Evolutionary conservation across 1,140 invertebrate genomes (phyloP).

Genomic region (Diorhabda elongata): DNA sequence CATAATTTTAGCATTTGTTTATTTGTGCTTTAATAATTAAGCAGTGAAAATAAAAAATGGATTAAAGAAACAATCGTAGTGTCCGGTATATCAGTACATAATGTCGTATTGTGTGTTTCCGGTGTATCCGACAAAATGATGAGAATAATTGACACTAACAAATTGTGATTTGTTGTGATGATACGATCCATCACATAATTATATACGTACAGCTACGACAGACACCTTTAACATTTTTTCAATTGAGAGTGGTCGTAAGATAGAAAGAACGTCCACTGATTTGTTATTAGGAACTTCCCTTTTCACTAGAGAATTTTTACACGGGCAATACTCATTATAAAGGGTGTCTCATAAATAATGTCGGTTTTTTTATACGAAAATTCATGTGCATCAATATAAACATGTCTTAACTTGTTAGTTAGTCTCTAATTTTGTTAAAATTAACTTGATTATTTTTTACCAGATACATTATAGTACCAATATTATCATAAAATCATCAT

Average conservation of each 20-base stretch:
- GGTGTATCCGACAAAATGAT: not conserved
- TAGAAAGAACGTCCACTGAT: not conserved
- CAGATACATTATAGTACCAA: no score
- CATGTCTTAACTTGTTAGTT: no score
- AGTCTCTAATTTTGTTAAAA: no score
- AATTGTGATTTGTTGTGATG: not conserved
- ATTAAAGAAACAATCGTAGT: not conserved
- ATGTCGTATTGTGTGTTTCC: not conserved
- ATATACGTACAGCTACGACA: not conserved
- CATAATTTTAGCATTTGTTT: no score
- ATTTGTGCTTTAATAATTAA: no score
- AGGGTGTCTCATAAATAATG: no score
- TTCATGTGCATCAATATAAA: no score
- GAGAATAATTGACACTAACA: not conserved
- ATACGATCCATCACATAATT: not conserved
- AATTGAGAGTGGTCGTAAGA: constrained; percentile 5
- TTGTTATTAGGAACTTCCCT: not conserved
- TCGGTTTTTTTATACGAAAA: no score
- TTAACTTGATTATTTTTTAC: no score
- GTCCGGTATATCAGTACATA: not conserved
- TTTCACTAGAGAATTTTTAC: not conserved
- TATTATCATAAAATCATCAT: no score
- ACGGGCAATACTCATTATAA: not conserved
- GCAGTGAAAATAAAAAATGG: no score
- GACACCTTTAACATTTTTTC: not conserved